Evolutionary conservation across 2,797 vertebrate genomes (phyloP).

Genomic region (Hylomyscus alleni): DNA sequence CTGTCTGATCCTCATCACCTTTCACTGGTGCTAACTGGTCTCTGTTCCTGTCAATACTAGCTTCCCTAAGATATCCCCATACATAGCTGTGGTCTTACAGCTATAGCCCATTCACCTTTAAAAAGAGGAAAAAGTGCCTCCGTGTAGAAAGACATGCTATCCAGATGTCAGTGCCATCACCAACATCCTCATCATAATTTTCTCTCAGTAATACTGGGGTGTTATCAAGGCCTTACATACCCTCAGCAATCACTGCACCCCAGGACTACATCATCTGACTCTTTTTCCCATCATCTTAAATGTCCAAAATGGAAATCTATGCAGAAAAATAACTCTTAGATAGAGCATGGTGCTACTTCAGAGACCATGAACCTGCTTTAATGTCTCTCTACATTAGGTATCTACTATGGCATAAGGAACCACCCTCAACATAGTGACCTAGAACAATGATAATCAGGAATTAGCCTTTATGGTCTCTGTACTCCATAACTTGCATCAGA

Average conservation of each 20-base stretch:
- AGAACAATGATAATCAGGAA: conserved; percentile 14
- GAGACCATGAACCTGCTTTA: not conserved
- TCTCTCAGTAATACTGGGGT: not conserved
- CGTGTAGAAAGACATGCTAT: not conserved
- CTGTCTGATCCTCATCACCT: not conserved
- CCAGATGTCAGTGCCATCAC: not conserved
- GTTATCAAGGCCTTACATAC: not conserved
- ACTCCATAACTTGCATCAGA: not conserved
- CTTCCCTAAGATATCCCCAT: not conserved
- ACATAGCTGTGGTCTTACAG: not conserved
- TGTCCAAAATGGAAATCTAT: not conserved
- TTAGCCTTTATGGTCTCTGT: conserved; percentile 26
- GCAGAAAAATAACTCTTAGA: not conserved
- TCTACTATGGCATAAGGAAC: not conserved
- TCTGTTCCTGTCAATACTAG: not conserved
- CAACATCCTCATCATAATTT: not conserved
- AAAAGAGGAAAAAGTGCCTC: not conserved
- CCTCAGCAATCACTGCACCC: not conserved
- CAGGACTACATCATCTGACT: too few relatives aligned
- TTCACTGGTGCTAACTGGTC: not conserved
- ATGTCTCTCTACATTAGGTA: not conserved
- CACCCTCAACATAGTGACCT: not conserved
- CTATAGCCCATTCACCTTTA: not conserved
- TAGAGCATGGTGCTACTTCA: not conserved
- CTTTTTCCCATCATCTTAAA: not conserved